These are phyloP conservation scores for Orthosia incerta DNA, from an alignment of 2,888 invertebrate species.

Conservation along the genomic window DNA sequence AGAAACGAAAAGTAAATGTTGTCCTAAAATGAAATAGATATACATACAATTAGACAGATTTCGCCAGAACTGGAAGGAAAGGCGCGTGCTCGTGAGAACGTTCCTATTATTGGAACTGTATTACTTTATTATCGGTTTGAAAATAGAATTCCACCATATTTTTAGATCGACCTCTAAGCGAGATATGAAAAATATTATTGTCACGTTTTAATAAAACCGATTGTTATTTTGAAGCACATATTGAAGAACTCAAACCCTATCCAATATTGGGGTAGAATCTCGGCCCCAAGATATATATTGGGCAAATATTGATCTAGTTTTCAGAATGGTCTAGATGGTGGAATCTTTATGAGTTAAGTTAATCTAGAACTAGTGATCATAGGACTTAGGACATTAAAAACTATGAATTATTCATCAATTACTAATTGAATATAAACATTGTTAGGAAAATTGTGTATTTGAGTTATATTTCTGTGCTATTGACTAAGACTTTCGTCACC, in stretches of 20 bases:
- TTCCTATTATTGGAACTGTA: constrained; percentile 1
- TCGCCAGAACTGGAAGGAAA: no score
- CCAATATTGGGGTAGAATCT: constrained; percentile 3
- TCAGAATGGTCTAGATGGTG: constrained; percentile 12
- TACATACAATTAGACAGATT: no score
- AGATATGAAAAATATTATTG: constrained; percentile 3
- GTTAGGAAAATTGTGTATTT: constrained; percentile 12
- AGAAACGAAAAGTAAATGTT: constrained; percentile 22
- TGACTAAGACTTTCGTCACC: constrained; percentile 12
- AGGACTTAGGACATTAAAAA: not conserved
- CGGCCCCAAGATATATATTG: constrained; percentile 13
- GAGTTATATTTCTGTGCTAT: constrained; percentile 4
- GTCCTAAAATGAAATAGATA: not conserved
- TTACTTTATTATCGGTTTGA: not conserved
- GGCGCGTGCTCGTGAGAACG: no score
- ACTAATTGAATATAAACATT: constrained; percentile 17
- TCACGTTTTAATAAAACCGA: constrained; percentile 1
- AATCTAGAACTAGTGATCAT: constrained; percentile 4
- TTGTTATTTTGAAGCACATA: constrained; percentile 6
- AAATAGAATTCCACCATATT: not conserved
- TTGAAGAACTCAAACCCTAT: not conserved
- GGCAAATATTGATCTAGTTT: constrained; percentile 24
- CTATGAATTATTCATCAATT: constrained; percentile 31
- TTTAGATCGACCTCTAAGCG: not conserved
- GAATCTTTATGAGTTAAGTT: constrained; percentile 16